Base-by-base conservation (phyloP, 2,113 vertebrate genomes). In the Nothoprocta perdicaria region DNA sequence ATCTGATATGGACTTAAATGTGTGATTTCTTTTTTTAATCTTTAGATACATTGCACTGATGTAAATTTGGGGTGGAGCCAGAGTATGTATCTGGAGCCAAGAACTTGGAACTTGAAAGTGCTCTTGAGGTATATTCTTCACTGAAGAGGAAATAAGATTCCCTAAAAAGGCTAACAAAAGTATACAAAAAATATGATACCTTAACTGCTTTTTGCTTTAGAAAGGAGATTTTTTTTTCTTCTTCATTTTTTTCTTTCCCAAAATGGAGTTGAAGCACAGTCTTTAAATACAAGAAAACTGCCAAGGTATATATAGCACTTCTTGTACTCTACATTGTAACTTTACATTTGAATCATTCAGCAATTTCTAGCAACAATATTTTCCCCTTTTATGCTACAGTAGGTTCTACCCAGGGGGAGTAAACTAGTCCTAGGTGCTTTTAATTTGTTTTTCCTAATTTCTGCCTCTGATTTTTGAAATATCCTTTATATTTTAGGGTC, bases 51-150 rank as follows among this genome's bases (percentile, higher is more conserved):
- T 72, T 93, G 90, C 79, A 82, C 87, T 69, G 53, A n/a, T 82
- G 76, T 43, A 69, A 58, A 58, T 93, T 83, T 93, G 92, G 58
- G 87, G 84, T 82, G 67, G 62, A 91, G 71, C 58, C 78, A 94
- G 43, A 3, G 0, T 53, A 33, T 26, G 14, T 81, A 46, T 65
- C 31, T 63, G 41, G 10, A 94, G 62, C 53, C 93, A 93, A 84
- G 63, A 93, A 86, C 90, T 1, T 81, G 58, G 63, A 93, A 86
- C 90, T 2, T 79, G 58, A 92, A 93, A 82, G 12, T 48, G n/a
- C 74, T 92, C 48, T 91, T 57, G 86, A 72, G 71, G 26, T 86
- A 67, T 90, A 13, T 80, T 53, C 35, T 79, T 86, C 66, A 79
- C 48, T 84, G 62, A 90, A 88, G 57, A 29, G 71, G 40, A 93